phyloP scores from a whole-genome alignment of 1,140 invertebrate species.

The Anthonomus grandis region DNA sequence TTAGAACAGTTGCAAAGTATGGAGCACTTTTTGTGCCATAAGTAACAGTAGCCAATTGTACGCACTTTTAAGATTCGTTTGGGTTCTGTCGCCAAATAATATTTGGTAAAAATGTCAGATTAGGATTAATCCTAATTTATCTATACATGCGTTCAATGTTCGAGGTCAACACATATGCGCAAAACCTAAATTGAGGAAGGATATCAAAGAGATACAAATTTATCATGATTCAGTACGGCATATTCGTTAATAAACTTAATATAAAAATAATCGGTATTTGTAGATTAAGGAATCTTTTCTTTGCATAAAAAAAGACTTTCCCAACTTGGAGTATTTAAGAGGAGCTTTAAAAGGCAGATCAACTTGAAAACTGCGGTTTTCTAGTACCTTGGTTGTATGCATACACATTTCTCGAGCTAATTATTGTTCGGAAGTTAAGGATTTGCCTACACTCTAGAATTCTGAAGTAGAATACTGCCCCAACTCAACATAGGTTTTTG shows the following conservation, averaged over 20 bases:
- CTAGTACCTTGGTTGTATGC: background rate
- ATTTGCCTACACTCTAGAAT: background rate
- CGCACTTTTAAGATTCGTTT: slow-evolving; percentile 5
- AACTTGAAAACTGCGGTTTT: slow-evolving; percentile 15
- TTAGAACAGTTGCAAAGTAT: slow-evolving; percentile 10
- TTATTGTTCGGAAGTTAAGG: slow-evolving; percentile 2
- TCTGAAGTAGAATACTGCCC: background rate
- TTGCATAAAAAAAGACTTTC: no score
- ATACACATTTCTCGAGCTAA: slow-evolving; percentile 5
- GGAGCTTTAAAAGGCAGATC: slow-evolving; percentile 5
- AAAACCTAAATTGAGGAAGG: slow-evolving; percentile 2
- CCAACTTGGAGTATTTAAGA: slow-evolving; percentile 1
- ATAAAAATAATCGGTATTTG: background rate
- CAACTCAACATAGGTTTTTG: no score
- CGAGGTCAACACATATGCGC: slow-evolving; percentile 2
- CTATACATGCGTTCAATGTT: slow-evolving; percentile 20
- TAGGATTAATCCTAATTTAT: slow-evolving; percentile 6
- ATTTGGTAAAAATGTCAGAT: slow-evolving; percentile 13
- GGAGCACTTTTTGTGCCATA: slow-evolving; percentile 9
- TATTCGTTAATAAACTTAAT: slow-evolving; percentile 2
- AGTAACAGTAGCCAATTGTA: slow-evolving; percentile 12
- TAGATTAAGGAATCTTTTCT: slow-evolving; percentile 4
- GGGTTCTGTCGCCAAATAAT: slow-evolving; percentile 18
- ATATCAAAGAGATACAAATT: slow-evolving; percentile 19
- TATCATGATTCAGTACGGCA: slow-evolving; percentile 1